Evolutionary conservation across 2,797 vertebrate species (phyloP).

Genomic region (Gadopsis bispinosus): DNA sequence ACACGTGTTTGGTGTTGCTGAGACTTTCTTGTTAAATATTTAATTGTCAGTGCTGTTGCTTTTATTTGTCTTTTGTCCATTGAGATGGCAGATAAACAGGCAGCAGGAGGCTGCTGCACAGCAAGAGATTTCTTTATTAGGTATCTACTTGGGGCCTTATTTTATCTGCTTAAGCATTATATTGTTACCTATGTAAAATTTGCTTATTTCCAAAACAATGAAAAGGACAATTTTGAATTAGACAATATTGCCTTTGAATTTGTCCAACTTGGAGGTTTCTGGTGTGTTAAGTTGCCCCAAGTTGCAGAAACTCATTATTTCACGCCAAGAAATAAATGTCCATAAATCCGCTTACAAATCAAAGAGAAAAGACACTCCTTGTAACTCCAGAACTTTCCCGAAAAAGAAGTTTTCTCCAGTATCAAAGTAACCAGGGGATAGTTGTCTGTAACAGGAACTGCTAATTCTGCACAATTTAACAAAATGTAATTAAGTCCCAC

Average conservation of each 20-base stretch:
- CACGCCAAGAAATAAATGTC: background rate
- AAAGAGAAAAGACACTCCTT: background rate
- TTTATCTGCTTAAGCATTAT: slow-evolving; percentile 9
- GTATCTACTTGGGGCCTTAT: background rate
- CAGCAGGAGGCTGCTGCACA: slow-evolving; percentile 30
- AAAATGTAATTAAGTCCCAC: background rate
- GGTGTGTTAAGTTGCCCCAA: background rate
- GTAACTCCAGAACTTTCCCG: background rate
- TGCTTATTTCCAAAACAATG: too few relatives aligned
- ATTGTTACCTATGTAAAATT: slow-evolving; percentile 1
- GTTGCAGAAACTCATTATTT: background rate
- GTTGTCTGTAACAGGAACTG: background rate
- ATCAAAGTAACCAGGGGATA: background rate
- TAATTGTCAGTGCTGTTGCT: slow-evolving; percentile 31
- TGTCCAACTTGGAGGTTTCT: background rate
- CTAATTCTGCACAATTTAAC: background rate
- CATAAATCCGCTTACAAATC: background rate
- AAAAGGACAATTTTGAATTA: too few relatives aligned
- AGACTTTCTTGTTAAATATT: slow-evolving; percentile 52
- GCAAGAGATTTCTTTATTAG: slow-evolving; percentile 25
- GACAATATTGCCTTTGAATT: background rate
- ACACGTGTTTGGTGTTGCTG: slow-evolving; percentile 19
- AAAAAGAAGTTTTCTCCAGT: background rate
- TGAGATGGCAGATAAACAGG: slow-evolving; percentile 40
- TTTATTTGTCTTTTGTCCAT: slow-evolving; percentile 41